Evolutionary conservation across 2,888 invertebrate species (phyloP).

Genomic region (Perithous albicinctus): DNA sequence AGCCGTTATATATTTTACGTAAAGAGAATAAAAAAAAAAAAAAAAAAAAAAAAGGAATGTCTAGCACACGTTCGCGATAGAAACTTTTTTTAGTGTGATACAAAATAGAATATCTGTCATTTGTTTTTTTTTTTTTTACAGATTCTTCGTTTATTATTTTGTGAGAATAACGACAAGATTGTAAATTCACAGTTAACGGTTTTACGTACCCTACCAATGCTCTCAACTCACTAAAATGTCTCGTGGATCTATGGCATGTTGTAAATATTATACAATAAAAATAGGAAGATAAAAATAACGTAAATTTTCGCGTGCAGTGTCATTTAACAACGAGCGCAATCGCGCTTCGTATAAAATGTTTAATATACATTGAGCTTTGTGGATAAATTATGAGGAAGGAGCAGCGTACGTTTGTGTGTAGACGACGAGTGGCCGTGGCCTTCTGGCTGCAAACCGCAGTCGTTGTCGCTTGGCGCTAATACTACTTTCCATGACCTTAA

Average conservation of each 20-base stretch:
- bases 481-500: conserved; percentile 32
- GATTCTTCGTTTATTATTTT: neutral
- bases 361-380: too few species aligned
- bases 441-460: conserved; percentile 23
- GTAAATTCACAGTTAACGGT: neutral
- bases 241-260: conserved; percentile 30
- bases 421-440: conserved; percentile 18
- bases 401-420: neutral
- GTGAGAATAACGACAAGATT: neutral
- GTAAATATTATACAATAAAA: conserved; percentile 39
- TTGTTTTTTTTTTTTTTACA: conserved; percentile 38
- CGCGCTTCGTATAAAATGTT: too few species aligned
- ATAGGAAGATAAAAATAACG: neutral
- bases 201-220: conserved; percentile 27
- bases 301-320: neutral
- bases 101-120: conserved; percentile 22
- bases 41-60: too few species aligned
- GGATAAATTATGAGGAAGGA: neutral
- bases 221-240: conserved; percentile 4
- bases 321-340: neutral
- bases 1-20: conserved; percentile 29
- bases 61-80: conserved; percentile 15
- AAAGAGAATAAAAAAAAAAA: conserved; percentile 37
- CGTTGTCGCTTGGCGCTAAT: conserved; percentile 15
- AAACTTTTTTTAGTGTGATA: conserved; percentile 4